Evolutionary conservation across 2,888 invertebrate species (phyloP).

Genomic region (Eremobia ochroleuca): DNA sequence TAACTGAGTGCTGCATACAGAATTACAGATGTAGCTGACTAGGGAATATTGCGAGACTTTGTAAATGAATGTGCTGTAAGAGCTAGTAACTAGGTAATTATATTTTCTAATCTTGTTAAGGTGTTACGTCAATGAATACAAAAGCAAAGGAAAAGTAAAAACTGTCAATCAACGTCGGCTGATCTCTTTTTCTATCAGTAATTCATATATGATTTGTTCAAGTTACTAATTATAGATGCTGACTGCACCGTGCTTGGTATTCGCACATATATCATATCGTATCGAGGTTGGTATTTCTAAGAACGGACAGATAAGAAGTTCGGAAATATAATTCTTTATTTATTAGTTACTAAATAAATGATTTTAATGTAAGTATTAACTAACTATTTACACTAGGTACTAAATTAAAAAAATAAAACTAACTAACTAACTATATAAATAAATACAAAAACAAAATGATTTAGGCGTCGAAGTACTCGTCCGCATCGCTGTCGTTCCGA

Average conservation of each 20-base stretch:
- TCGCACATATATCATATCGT: too few species aligned
- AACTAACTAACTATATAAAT: too few species aligned
- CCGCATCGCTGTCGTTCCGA: too few species aligned
- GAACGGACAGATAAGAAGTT: neutral
- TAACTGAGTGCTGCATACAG: slow-evolving; percentile 43
- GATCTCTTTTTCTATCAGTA: neutral
- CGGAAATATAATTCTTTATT: too few species aligned
- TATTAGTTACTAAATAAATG: too few species aligned
- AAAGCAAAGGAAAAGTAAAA: too few species aligned
- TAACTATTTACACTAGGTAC: too few species aligned
- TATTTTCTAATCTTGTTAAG: neutral
- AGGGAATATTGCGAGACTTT: slow-evolving; percentile 29
- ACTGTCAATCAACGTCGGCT: neutral
- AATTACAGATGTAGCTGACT: slow-evolving; percentile 37
- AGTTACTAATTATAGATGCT: neutral
- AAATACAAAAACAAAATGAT: too few species aligned
- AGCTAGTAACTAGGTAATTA: neutral
- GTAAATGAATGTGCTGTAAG: slow-evolving; percentile 16
- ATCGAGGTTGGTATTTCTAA: neutral
- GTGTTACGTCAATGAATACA: neutral
- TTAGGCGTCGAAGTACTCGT: too few species aligned
- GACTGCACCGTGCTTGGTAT: neutral
- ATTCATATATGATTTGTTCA: neutral
- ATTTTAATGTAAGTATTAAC: too few species aligned
- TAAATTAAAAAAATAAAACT: too few species aligned